phyloP scores from a whole-genome alignment of 92 coral and sea anemone genomes.

The Actinostola sp. region DNA sequence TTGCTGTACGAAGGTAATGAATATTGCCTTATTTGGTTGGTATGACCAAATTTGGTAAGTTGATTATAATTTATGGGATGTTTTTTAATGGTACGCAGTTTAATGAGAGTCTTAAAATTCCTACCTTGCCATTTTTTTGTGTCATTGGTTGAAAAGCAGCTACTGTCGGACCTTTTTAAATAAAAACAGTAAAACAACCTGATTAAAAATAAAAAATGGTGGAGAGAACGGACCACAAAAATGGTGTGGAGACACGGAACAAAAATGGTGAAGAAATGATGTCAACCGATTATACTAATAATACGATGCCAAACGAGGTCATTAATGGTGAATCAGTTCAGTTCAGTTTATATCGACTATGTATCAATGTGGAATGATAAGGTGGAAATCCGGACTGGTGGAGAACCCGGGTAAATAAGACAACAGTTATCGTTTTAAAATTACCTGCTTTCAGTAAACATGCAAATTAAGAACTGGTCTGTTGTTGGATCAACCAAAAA shows the following conservation, averaged over 20 bases:
- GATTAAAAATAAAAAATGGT: neutral
- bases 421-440: neutral
- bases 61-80: no score
- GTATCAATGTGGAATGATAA: no score
- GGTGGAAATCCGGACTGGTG: no score
- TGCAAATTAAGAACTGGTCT: slow-evolving; percentile 75
- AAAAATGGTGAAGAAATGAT: no score
- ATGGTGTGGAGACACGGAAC: neutral
- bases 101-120: no score
- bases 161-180: slow-evolving; percentile 67
- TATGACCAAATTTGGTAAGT: neutral
- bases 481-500: slow-evolving; percentile 76
- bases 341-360: no score
- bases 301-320: no score
- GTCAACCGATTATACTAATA: no score
- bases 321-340: no score
- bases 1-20: slow-evolving; percentile 42
- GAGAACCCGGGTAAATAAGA: neutral
- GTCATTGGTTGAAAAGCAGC: slow-evolving; percentile 84
- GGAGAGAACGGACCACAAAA: neutral
- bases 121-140: slow-evolving; percentile 80
- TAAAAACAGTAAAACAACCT: neutral
- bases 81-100: no score
- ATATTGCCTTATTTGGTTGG: neutral
- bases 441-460: slow-evolving; percentile 70